phyloP scores from a whole-genome alignment of 2,797 vertebrate genomes.

The Sylvia borin region DNA sequence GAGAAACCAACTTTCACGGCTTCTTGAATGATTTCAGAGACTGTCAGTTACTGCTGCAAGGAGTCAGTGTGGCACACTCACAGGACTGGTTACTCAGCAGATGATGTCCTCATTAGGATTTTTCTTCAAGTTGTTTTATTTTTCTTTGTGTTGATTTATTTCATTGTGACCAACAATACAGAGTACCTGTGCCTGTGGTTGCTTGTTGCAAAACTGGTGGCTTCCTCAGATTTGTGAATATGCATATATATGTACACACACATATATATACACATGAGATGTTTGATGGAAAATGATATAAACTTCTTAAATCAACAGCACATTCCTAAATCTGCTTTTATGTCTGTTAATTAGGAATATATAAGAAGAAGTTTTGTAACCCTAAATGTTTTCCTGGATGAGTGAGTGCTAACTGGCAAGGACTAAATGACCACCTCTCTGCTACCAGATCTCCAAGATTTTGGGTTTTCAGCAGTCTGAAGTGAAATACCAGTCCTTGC shows the following conservation, averaged over 20 bases:
- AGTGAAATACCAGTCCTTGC: neutral
- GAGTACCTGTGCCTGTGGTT: accelerated
- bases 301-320: neutral
- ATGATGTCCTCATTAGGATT: neutral
- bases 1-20: neutral
- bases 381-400: neutral
- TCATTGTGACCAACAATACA: accelerated
- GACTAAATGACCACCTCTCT: neutral
- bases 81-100: neutral
- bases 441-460: neutral
- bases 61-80: accelerated
- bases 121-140: neutral
- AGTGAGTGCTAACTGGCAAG: neutral
- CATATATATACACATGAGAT: too few relatives aligned
- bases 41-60: neutral
- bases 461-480: neutral
- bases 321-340: neutral
- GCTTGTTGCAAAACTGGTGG: neutral
- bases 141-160: neutral
- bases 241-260: neutral
- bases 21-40: neutral
- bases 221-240: neutral
- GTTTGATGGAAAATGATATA: neutral
- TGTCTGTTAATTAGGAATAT: neutral
- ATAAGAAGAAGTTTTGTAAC: neutral